Base-by-base conservation (phyloP, 2,888 invertebrate species). In the Marronus borbonicus region DNA sequence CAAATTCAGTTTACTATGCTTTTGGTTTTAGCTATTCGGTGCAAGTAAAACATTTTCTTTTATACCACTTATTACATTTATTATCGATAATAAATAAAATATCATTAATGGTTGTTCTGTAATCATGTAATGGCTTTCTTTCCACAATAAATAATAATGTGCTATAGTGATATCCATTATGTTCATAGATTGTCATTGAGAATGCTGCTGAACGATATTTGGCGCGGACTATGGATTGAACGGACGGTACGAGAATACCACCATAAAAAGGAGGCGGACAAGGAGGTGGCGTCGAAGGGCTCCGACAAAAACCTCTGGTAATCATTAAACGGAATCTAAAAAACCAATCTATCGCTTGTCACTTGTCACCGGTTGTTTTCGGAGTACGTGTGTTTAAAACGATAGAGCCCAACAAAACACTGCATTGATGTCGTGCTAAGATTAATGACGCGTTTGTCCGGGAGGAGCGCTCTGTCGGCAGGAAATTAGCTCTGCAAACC, bases 341-440 rank as follows among this genome's bases (percentile, higher is more conserved):
- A 86, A 87, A 85, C 86, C 86, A 86, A 87, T 87, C 87, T 86
- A 86, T 86, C 82, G 86, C 86, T 84, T 86, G 87, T 87, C 87
- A 86, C 85, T 86, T 86, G 86, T 86, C 86, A 87, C 85, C 86
- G 86, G 85, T 85, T 85, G 85, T 85, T 85, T 85, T 85, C 84
- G 84, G 82, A 81, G 82, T 84, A 82, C 84, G 84, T 85, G 84
- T 85, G 85, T 85, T 85, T 85, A 84, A 85, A 85, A 84, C 82
- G 83, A 81, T 80, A 82, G 77, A 69, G 80, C 81, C 82, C 81
- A 85, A 86, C 86, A 87, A 87, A 86, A 86, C 86, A 84, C 80
- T 83, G 84, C 85, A 86, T 86, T 86, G 85, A 86, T 83, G 86
- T 85, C 85, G 84, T 81, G 84, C 84, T 84, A 86, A 87, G 87